These are phyloP conservation scores for Loris lydekkerianus DNA, from an alignment of 2,797 vertebrate genomes.

Conservation along the genomic window DNA sequence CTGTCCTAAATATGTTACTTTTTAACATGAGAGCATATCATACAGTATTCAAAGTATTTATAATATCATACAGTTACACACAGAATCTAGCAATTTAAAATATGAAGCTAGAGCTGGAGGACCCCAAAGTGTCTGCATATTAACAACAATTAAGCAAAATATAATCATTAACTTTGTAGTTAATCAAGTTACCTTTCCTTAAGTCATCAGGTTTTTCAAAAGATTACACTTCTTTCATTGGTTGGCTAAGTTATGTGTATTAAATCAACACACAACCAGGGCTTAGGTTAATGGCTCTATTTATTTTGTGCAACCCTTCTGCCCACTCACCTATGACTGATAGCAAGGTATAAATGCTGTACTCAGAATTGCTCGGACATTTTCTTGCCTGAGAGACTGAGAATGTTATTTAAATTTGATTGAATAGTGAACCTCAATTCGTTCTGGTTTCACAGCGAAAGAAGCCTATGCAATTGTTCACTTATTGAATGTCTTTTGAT, in stretches of 20 bases:
- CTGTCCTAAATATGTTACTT: background rate
- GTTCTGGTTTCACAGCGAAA: background rate
- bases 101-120: background rate
- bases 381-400: conserved; percentile 66
- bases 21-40: background rate
- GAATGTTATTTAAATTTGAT: conserved; percentile 32
- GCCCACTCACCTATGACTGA: conserved; percentile 83
- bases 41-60: background rate
- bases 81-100: background rate
- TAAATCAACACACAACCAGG: conserved; percentile 83
- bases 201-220: conserved; percentile 73
- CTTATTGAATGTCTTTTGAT: conserved; percentile 33
- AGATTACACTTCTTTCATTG: conserved; percentile 79
- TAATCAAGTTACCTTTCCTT: conserved; percentile 68
- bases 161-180: conserved; percentile 86
- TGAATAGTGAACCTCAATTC: conserved; percentile 8
- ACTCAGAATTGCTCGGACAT: conserved; percentile 50
- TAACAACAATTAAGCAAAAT: conserved; percentile 69
- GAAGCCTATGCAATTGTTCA: background rate
- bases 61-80: background rate
- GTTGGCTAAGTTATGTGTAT: conserved; percentile 76
- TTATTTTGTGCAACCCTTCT: conserved; percentile 82
- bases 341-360: conserved; percentile 80
- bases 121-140: background rate
- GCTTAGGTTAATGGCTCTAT: conserved; percentile 77